Conservation (phyloP, 2,113 vertebrate genomes). For the Oceanodroma tethys region DNA sequence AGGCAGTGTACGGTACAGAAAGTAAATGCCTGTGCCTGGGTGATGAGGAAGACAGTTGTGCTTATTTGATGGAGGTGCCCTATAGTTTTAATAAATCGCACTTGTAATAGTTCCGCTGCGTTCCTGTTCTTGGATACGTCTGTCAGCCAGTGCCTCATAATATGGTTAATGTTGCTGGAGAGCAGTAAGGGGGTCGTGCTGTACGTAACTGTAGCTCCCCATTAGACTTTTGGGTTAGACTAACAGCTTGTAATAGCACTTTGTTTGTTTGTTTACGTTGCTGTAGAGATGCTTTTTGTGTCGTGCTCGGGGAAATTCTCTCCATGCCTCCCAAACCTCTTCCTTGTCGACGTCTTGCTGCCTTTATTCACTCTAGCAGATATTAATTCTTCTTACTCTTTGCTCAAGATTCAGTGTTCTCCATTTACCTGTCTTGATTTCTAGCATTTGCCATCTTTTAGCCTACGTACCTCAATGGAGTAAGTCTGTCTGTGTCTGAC, state of each 20-base stretch:
- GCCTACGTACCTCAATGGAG: not conserved
- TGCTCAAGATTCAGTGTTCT: not conserved
- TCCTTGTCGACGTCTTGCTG: not conserved
- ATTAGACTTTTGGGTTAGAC: not conserved
- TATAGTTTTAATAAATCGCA: rapidly evolving
- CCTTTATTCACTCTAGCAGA: not conserved
- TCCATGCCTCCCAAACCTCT: not conserved
- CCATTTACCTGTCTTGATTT: not conserved
- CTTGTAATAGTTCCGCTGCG: too few relatives aligned
- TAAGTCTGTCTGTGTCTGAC: not conserved
- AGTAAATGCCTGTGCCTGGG: not conserved
- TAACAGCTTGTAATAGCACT: not conserved
- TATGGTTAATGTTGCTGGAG: too few relatives aligned
- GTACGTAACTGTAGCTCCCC: rapidly evolving
- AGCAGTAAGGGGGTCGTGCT: not conserved
- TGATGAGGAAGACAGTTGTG: not conserved
- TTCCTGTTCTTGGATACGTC: too few relatives aligned
- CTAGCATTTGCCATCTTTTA: not conserved
- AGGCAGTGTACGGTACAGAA: not conserved
- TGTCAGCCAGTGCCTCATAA: not conserved
- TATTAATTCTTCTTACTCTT: not conserved
- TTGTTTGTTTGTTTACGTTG: not conserved
- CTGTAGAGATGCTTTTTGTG: too few relatives aligned
- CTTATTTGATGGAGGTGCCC: not conserved
- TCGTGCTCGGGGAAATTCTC: not conserved